Percentiles rank a stretch among this genome's conserved stretches.
phyloP scores from a whole-genome alignment of 2,113 vertebrate species.

The Cariama cristata region DNA sequence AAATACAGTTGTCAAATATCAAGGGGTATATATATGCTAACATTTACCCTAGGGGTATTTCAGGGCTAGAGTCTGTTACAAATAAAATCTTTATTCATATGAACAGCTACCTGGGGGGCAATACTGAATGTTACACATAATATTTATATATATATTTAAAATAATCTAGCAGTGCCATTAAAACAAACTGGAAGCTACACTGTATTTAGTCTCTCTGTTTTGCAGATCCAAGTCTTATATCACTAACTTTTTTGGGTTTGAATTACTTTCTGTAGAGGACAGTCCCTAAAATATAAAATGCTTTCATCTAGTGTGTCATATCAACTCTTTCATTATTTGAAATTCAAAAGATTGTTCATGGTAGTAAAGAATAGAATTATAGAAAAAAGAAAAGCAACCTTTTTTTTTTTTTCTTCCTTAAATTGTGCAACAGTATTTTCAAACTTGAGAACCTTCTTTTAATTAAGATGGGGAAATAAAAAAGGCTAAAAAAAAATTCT shows the following conservation, averaged over 20 bases:
- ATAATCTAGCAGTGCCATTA: constrained; percentile 62
- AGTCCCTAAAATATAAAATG: neutral
- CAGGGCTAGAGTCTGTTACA: constrained; percentile 64
- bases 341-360: neutral
- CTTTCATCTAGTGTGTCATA: neutral
- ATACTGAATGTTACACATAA: constrained; percentile 62
- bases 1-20: constrained; percentile 78
- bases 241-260: neutral
- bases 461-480: neutral
- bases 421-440: neutral
- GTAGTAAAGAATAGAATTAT: neutral
- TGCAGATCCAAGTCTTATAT: neutral
- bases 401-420: neutral
- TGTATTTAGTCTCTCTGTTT: neutral
- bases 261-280: neutral
- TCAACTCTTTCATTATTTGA: neutral
- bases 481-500: neutral
- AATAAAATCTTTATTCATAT: constrained; percentile 76
- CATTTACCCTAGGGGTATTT: constrained; percentile 70
- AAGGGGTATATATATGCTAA: constrained; percentile 72
- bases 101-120: constrained; percentile 71
- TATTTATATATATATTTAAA: constrained; percentile 43
- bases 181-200: constrained; percentile 48
- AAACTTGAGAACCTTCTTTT: neutral
- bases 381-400: neutral